Percentiles rank a stretch among this genome's conserved stretches.
Conservation (phyloP, 2,797 vertebrate genomes). For the Microcaecilia unicolor region DNA sequence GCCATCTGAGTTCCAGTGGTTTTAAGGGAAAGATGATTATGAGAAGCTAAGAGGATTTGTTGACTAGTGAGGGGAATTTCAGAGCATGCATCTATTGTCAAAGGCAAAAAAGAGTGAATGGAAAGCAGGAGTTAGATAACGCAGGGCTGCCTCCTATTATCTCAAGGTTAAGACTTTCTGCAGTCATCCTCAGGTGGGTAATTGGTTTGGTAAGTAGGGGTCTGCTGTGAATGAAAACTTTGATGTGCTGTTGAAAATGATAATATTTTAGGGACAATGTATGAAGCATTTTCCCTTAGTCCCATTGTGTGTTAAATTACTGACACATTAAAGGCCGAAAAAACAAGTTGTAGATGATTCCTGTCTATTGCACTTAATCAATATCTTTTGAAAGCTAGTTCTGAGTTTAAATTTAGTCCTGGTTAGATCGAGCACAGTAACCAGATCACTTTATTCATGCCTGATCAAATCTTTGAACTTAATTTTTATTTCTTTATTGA, state of each 20-base stretch:
- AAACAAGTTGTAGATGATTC: too few species aligned
- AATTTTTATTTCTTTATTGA: too few species aligned
- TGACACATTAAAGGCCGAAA: too few species aligned
- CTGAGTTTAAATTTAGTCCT: too few species aligned
- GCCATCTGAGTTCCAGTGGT: conserved; percentile 13
- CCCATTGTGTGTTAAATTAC: too few species aligned
- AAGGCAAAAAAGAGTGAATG: conserved; percentile 9
- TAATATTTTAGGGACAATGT: too few species aligned
- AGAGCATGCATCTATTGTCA: conserved; percentile 21
- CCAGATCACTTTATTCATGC: too few species aligned
- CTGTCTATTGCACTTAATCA: too few species aligned
- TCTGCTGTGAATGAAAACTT: background rate
- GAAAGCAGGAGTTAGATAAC: conserved; percentile 17
- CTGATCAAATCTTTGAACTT: too few species aligned
- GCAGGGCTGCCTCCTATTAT: background rate
- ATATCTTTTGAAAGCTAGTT: too few species aligned
- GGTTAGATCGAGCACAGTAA: too few species aligned
- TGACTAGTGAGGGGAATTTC: conserved; percentile 30
- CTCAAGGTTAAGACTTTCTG: background rate
- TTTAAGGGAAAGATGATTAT: conserved; percentile 43
- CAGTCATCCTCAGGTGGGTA: background rate
- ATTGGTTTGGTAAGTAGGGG: background rate
- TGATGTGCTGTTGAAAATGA: background rate
- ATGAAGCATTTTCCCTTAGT: too few species aligned
- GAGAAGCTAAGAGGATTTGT: conserved; percentile 47